phyloP scores from a whole-genome alignment of 2,797 vertebrate genomes.

The Mastacembelus armatus region DNA sequence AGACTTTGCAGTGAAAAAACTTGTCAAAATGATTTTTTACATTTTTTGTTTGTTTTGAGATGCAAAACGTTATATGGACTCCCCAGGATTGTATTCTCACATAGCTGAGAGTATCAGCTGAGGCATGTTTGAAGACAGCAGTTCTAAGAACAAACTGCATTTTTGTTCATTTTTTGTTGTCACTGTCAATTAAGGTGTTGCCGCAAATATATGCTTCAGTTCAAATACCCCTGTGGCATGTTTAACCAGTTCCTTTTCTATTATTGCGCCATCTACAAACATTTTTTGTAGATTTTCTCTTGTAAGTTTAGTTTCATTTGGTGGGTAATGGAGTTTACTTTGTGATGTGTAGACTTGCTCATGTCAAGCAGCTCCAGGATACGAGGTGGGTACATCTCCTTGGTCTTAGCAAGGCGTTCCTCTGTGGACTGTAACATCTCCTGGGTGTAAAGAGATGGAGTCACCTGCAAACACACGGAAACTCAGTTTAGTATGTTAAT shows the following conservation, averaged over 20 bases:
- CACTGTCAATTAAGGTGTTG: neutral
- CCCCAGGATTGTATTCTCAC: conserved; percentile 21
- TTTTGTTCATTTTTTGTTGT: conserved; percentile 5
- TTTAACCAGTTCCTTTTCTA: neutral
- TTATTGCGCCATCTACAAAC: neutral
- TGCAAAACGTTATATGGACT: neutral
- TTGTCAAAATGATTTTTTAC: conserved; percentile 26
- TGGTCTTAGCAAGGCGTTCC: conserved; percentile 82
- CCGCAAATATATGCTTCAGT: neutral
- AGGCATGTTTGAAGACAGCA: conserved; percentile 1
- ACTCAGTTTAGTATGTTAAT: conserved; percentile 1
- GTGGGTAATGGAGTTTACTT: conserved; percentile 80
- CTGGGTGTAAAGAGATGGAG: conserved; percentile 87
- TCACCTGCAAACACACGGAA: conserved; percentile 83
- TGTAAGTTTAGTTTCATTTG: neutral
- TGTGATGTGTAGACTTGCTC: conserved; percentile 82
- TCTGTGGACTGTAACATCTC: conserved; percentile 88
- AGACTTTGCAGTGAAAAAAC: conserved; percentile 13
- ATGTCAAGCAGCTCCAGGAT: conserved; percentile 86
- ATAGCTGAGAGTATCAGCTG: conserved; percentile 30
- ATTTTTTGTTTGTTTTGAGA: conserved; percentile 1
- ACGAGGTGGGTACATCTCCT: conserved; percentile 75
- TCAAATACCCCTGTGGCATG: neutral
- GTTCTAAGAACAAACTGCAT: conserved; percentile 1
- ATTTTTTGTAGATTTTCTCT: neutral